Evolutionary conservation across 2,888 invertebrate species (phyloP), one percentile per base, ranked within the genome.

Genomic region (Epicampocera succincta): DNA sequence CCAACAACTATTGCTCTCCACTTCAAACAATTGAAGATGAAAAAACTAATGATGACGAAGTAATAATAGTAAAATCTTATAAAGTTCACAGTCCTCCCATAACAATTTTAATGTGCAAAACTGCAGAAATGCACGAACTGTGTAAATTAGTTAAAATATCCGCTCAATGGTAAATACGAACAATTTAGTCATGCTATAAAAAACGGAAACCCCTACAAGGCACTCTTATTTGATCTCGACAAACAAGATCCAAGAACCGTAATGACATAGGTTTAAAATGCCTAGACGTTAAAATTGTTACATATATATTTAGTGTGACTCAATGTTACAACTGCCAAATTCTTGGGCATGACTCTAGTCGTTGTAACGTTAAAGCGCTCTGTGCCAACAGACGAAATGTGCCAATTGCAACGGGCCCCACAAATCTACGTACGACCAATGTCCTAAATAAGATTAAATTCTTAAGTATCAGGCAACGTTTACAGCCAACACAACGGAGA

Each of bases 341-440:
- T 19, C 21, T 50, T 11, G 50, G 50, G 5, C 38, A 48, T 17
- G 61, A 25, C 6, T 50, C 50, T 11, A 52, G 40, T 12, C 12
- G 40, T 21, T 63, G 52, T 5, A 73, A 56, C n/a, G 72, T 73
- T 4, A 65, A 65, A 56, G 48, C 74, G 0, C 56, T 74, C 21
- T 74, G 74, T 15, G 74, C 54, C 19, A 63, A 75, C 4, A 33
- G n/a, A 25, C 46, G 33, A 73, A 73, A 65, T 74, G 74, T 38
- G 65, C 58, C 1, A 74, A 74, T 33, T 74, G 56, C 12, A 46
- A 74, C 5, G 65, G 74, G 0, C 38, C 56, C 1, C 65, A 74
- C 21, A 33, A 74, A 29, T 65, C 58, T 21, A 48, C 56, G 21
- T 29, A 21, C 40, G 19, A 52, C 13, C 42, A 44, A 12, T 72